Evolutionary conservation across 2,113 vertebrate genomes (phyloP), one percentile per base, ranked within the genome.

Genomic region (Cygnus buccinator): DNA sequence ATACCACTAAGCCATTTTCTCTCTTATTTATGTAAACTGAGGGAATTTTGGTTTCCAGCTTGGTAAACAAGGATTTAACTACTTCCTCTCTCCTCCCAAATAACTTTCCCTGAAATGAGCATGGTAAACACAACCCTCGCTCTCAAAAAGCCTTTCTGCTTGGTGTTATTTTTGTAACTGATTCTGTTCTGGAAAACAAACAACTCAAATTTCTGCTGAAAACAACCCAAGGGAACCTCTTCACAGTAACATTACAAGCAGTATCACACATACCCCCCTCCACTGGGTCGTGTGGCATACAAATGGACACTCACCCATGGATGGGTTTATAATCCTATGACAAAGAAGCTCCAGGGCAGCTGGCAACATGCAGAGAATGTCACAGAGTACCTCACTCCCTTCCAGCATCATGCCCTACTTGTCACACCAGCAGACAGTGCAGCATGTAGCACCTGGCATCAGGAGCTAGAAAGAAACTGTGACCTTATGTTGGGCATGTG

Each of bases 41-140:
- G 26, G 37, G 52, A 61, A 76, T 93, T 77, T 90, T 65, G 33
- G 19, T 86, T 95, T 94, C 76, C 52, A 78, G 10, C 33, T 23
- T 12, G 23, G 43, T 86, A 95, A 95, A 91, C 65, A 96, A 84
- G 61, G 65, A 65, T 92, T 95, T 95, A 92, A 94, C 61, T 95
- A 52, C 88, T 93, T 96, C 80, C 62, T 92, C 59, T 57, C 17
- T 89, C 16, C 18, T 95, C 57, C 67, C 72, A 86, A 67, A 90
- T 90, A 86, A 92, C 93, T 95, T 95, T 93, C 72, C 25, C 93
- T 71, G 68, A 95, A 87, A 84, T 74, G 50, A 86, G 25, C 46
- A 6, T 7, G 43, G 75, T 52, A 90, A 96, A 78, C 43, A 86
- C 65, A 89, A 58, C 11, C 65, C 20, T n/a, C 10, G 4, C 43